These are phyloP conservation scores for Oenanthe oenanthe DNA, from an alignment of 2,113 vertebrate genomes.

Conservation along the genomic window DNA sequence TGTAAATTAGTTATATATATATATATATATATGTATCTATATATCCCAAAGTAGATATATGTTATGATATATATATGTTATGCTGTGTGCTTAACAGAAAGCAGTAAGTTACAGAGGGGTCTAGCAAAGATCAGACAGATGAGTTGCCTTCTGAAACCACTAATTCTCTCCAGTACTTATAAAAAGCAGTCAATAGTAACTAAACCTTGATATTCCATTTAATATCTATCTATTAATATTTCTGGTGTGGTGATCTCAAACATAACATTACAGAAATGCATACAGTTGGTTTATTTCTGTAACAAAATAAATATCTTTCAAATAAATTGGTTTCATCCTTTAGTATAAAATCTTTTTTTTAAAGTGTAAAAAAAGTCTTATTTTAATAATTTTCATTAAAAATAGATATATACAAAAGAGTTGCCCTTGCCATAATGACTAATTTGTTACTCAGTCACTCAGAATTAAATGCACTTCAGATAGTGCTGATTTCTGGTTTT, in stretches of 20 bases:
- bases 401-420: not conserved
- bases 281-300: not conserved
- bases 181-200: not conserved
- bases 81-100: not conserved
- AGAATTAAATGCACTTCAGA: conserved; percentile 9
- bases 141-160: not conserved
- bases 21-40: not conserved
- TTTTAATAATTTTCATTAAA: not conserved
- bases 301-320: not conserved
- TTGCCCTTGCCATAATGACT: not conserved
- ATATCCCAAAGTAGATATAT: not conserved
- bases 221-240: not conserved
- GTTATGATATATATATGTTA: no score
- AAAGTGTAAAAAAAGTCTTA: not conserved
- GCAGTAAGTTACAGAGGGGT: not conserved
- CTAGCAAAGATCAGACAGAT: not conserved
- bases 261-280: not conserved
- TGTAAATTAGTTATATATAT: not conserved
- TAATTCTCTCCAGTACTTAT: not conserved
- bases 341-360: not conserved
- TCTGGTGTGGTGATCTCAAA: not conserved
- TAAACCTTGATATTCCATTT: not conserved
- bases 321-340: not conserved
- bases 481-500: conserved; percentile 52
- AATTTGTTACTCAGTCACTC: not conserved